Conservation (phyloP, 92 coral and sea anemone species). For the Epizoanthus fatuus region DNA sequence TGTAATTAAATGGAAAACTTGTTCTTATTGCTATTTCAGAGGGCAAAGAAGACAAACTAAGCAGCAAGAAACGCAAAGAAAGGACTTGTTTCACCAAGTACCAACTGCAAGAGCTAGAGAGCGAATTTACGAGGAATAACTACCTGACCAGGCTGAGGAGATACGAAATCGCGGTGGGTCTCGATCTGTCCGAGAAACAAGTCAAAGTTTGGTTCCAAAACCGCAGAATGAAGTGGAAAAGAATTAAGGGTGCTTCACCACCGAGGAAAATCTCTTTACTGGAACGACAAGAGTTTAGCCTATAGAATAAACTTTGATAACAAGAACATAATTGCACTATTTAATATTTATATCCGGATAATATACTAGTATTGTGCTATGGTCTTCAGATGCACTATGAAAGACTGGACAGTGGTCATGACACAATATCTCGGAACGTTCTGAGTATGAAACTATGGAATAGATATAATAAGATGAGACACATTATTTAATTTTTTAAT, state of each 20-base stretch:
- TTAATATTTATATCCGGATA: constrained; percentile 42
- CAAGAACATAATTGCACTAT: constrained; percentile 9
- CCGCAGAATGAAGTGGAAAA: constrained; percentile 92
- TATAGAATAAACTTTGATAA: background rate
- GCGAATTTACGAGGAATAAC: constrained; percentile 83
- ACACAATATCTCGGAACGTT: constrained; percentile 48
- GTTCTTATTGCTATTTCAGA: background rate
- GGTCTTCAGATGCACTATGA: constrained; percentile 34
- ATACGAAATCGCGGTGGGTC: constrained; percentile 84
- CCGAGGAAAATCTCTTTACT: constrained; percentile 54
- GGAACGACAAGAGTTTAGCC: constrained; percentile 60
- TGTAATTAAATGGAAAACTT: background rate
- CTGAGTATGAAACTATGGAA: background rate
- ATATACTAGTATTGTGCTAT: background rate
- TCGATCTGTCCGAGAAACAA: constrained; percentile 88
- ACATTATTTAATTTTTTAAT: too few species aligned
- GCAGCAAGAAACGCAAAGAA: constrained; percentile 78
- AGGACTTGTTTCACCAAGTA: constrained; percentile 90
- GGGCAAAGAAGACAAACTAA: constrained; percentile 31
- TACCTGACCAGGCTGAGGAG: constrained; percentile 85
- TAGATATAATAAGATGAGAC: too few species aligned
- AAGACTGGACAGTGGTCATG: constrained; percentile 47
- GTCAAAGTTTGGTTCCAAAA: constrained; percentile 95
- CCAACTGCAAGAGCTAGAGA: constrained; percentile 82
- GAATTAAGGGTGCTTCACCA: constrained; percentile 76